Evolutionary conservation across 64 coral and sea anemone genomes (phyloP), one percentile per base, ranked within the genome.

Genomic region (Hydrozoanthus tunicans): DNA sequence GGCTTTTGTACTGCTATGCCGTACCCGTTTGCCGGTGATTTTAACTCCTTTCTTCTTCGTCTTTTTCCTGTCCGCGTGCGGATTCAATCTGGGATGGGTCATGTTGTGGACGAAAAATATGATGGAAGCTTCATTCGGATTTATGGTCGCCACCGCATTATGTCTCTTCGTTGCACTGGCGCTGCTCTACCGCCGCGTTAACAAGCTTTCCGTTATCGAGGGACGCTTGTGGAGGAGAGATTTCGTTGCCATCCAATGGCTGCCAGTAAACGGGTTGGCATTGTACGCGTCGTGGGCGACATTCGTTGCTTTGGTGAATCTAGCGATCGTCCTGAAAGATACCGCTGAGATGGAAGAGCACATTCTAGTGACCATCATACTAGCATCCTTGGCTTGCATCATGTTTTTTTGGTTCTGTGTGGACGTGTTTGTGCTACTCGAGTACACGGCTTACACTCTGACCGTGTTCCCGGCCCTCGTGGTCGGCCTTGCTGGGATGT

Each of bases 401-500:
- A 81, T 97, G 65, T 76, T 97, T 20, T 97, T 97, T 77, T 93
- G 95, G 92, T 97, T 97, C 20, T 91, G 89, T 67, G 72, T 97
- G 73, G 95, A 97, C 20, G 89, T 77, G 69, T 97, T 97, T 54
- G 95, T 97, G 4, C 90, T 97, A 57, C 52, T 89, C 32, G 32
- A 77, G 53, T 94, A 79, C 64, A 97, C 95, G 0, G 69, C 81
- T 1, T 94, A 89, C 89, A 94, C 92, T 51, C 13, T 97, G 32
- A 94, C 95, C 13, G 89, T 93, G 13, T 97, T 94, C 57, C 89
- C 92, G 9, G 82, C 89, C 0, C 70, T 97, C 12, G 78, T 94
- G 6, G 92, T 97, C 4, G 95, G 83, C 17, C 94, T 94, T 58
- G 85, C 90, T 14, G 95, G 95, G 77, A 94, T 90, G 15, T 94